Evolutionary conservation across 2,797 vertebrate species (phyloP).

Genomic region (Buceros bicornis): DNA sequence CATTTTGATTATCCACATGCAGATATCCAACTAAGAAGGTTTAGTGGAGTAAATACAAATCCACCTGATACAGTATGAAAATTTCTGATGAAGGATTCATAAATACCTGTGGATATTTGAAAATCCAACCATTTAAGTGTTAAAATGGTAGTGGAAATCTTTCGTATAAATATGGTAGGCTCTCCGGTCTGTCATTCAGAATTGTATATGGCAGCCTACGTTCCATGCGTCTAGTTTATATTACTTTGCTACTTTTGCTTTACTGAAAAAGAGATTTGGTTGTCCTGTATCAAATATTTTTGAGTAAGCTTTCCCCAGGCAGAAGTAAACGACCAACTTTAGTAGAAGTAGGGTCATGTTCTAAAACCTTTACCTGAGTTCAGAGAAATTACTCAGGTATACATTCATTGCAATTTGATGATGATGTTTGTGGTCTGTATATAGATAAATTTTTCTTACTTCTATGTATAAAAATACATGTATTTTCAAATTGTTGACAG

Average conservation of each 20-base stretch:
- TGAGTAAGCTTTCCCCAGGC: not conserved
- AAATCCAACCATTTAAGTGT: not conserved
- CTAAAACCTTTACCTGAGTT: not conserved
- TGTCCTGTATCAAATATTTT: not conserved
- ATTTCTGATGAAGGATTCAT: not conserved
- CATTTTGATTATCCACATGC: not conserved
- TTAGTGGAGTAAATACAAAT: not conserved
- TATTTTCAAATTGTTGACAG: constrained; percentile 80
- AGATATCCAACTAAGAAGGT: not conserved
- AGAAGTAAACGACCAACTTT: not conserved
- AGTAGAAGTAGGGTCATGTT: not conserved
- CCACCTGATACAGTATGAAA: not conserved
- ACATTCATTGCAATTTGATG: not conserved
- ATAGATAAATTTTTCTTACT: not conserved
- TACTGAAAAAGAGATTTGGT: not conserved
- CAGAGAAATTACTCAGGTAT: not conserved
- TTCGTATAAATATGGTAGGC: not conserved
- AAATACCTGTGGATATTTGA: not conserved
- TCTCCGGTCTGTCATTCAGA: not conserved
- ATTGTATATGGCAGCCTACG: not conserved
- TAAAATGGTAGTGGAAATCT: not conserved
- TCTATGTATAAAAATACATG: not conserved
- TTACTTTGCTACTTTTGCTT: not conserved
- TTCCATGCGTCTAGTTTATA: not conserved
- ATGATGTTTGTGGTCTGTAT: not conserved